These are phyloP conservation scores for Drosophila kohkoa DNA, from an alignment of 1,140 invertebrate species.

Conservation along the genomic window DNA sequence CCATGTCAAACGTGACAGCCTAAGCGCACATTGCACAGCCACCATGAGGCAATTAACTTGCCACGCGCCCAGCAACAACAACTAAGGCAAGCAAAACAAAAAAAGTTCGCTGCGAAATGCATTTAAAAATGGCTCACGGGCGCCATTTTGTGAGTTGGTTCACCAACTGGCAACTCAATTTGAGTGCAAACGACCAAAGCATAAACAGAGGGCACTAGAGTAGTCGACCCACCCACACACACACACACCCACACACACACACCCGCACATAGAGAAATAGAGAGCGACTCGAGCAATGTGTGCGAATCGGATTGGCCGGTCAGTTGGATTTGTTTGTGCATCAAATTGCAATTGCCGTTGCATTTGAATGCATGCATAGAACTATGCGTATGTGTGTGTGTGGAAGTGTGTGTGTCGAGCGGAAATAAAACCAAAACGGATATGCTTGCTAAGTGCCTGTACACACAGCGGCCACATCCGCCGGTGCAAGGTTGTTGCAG, in stretches of 20 bases:
- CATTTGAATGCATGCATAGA: constrained; percentile 58
- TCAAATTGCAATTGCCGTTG: constrained; percentile 77
- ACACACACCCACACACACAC: neutral
- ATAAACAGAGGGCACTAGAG: constrained; percentile 38
- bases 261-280: neutral
- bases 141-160: constrained; percentile 43
- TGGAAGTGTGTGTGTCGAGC: constrained; percentile 39
- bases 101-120: constrained; percentile 37
- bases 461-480: constrained; percentile 78
- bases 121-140: constrained; percentile 46
- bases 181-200: constrained; percentile 53
- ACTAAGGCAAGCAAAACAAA: constrained; percentile 4
- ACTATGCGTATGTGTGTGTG: constrained; percentile 10
- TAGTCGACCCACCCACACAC: constrained; percentile 13
- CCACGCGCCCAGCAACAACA: constrained; percentile 1
- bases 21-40: constrained; percentile 18
- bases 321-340: constrained; percentile 74
- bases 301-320: constrained; percentile 40
- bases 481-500: constrained; percentile 42
- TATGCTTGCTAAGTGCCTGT: constrained; percentile 79
- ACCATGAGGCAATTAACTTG: constrained; percentile 44
- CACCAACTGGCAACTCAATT: constrained; percentile 47
- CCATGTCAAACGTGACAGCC: constrained; percentile 44
- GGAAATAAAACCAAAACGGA: constrained; percentile 83
- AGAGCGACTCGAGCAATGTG: constrained; percentile 19